Base-by-base conservation (phyloP, 2,797 vertebrate genomes). In the Channa striata region DNA sequence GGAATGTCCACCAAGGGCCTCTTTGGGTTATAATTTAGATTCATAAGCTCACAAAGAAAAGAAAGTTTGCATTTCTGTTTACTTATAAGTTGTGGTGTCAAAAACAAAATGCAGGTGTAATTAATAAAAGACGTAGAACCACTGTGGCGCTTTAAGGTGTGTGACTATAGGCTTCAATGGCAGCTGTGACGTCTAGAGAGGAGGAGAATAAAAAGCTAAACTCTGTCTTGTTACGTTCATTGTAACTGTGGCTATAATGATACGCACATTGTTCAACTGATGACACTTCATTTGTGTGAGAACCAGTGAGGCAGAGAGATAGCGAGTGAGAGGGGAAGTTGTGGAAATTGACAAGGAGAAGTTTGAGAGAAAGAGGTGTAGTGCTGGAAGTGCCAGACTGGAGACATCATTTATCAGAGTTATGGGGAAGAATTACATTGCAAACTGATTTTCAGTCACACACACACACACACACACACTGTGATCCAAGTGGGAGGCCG, bases 381-480 rank as follows among this genome's bases (percentile, higher is more conserved):
- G 43, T 30, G 68, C n/a, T 68, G 42, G 16, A 61, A 39, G 50
- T 65, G 49, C 23, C 11, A 57, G 23, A 36, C 60, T 65, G 58
- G 77, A 74, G 37, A 66, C 60, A 77, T 73, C 46, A 73, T 80
- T 82, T 66, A 77, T 81, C 79, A 77, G 49, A 66, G 78, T 83
- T 78, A 77, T 5, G 61, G 53, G 48, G 5, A 70, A 36, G 34
- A 83, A 66, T 68, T 61, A 68, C 23, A 7, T 53, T 39, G 33
- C 37, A 51, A 34, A 2, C 47, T 42, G 16, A 42, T 16, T 0
- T 19, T 59, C 11, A 14, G 9, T 51, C 33, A 19, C 36, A 76
- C 25, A 54, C 2, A 17, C 33, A 19, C 36, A 76, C 25, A 54
- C 2, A 17, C 16, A 37, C 25, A 49, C 12, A 34, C 20, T 58